Evolutionary conservation across 2,113 vertebrate species (phyloP), one percentile per base, ranked within the genome.

Genomic region (Festucalex cinctus): DNA sequence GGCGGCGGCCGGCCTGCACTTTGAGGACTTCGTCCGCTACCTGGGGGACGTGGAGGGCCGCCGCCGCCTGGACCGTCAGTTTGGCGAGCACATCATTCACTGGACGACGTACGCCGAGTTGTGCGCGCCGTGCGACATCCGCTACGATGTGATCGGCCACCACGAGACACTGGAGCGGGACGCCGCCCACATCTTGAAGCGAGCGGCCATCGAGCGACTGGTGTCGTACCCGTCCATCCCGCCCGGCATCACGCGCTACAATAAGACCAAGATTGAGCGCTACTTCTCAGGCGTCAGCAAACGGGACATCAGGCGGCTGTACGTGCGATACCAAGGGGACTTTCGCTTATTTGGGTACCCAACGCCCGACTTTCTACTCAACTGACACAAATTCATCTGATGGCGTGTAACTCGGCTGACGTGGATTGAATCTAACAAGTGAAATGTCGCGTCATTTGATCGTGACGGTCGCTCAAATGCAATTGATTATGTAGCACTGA

Each of bases 11-110:
- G 97, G 96, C 53, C 91, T 99, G 69, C 95, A 94, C 75, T 99
- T 99, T 10, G 95, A 98, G 77, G 97, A 99, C 74, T 99, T 99
- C 44, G 94, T 99, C 49, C 96, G 97, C 20, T 99, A 99, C 59
- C 67, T 99, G 70, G 96, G 96, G 0, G 97, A 98, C 17, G 13
- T 26, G 0, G 92, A 94, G 0, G 96, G 95, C 37, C 94, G 92
- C 22, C 92, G 89, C 0, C 92, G 91, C 74, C 82, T 97, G 71
- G 97, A 99, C 76, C 83, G 93, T 17, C 94, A 97, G 88, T 98
- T 99, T 22, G 96, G 97, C 1, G 94, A 96, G 66, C 94, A 95
- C 86, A 92, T 99, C 56, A 99, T 99, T 75, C 97, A 99, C 79
- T 99, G 97, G 97, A 89, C 95, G 70, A 98, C 95, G 0, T 99